These are phyloP conservation scores for Nyleta sp. DNA, from an alignment of 2,888 invertebrate genomes.

Conservation along the genomic window DNA sequence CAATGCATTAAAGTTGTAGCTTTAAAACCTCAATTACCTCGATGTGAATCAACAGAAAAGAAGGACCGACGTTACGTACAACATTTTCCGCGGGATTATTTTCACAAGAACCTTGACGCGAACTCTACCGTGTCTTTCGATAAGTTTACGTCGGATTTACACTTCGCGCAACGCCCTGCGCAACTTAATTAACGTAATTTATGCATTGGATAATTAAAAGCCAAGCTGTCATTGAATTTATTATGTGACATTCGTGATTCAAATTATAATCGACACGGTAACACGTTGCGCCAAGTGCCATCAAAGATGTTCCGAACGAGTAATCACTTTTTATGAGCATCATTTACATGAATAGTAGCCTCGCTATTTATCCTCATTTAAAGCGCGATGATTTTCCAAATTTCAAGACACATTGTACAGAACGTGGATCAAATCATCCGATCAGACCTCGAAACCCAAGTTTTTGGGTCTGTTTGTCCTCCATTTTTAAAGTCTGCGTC, in stretches of 20 bases:
- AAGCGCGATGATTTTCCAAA: too few relatives aligned
- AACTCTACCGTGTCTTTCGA: constrained; percentile 12
- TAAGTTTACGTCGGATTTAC: not conserved
- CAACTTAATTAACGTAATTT: constrained; percentile 16
- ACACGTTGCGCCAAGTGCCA: constrained; percentile 41
- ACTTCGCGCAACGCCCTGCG: not conserved
- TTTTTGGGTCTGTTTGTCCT: too few relatives aligned
- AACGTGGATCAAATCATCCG: too few relatives aligned
- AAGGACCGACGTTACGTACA: too few relatives aligned
- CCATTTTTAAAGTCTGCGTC: too few relatives aligned
- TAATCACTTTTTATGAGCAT: constrained; percentile 33
- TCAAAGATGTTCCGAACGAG: constrained; percentile 30
- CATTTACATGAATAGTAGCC: constrained; percentile 19
- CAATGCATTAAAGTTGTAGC: too few relatives aligned
- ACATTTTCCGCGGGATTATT: not conserved
- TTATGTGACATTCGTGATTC: constrained; percentile 27
- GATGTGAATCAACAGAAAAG: too few relatives aligned
- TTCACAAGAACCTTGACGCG: constrained; percentile 15
- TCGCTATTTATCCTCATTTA: not conserved
- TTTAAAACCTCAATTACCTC: too few relatives aligned
- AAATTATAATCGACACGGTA: constrained; percentile 39
- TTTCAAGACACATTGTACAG: too few relatives aligned
- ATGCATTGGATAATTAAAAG: constrained; percentile 34
- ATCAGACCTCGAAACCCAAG: too few relatives aligned
- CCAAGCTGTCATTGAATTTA: constrained; percentile 12